Evolutionary conservation across 2,888 invertebrate genomes (phyloP).

Genomic region (Micropterix aruncella): DNA sequence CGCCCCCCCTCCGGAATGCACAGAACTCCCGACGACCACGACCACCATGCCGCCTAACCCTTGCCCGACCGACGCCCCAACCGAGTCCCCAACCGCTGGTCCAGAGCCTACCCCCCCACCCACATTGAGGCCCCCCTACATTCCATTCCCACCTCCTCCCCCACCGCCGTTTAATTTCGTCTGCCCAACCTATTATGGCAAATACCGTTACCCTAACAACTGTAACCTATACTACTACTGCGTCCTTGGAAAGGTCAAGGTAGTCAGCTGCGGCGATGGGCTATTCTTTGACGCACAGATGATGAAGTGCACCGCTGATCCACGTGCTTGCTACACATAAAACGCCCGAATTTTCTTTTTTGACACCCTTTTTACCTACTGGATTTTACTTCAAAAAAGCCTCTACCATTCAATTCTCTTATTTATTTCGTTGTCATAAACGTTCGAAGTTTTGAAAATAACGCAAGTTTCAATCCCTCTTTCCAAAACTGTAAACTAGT

Average conservation of each 20-base stretch:
- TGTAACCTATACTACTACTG: neutral
- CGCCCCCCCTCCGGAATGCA: neutral
- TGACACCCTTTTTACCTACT: too few relatives aligned
- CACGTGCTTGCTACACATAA: neutral
- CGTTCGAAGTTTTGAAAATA: too few relatives aligned
- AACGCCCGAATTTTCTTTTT: too few relatives aligned
- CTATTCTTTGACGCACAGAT: neutral
- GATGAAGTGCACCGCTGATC: neutral
- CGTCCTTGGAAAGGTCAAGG: neutral
- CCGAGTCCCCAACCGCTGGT: neutral
- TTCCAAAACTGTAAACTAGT: too few relatives aligned
- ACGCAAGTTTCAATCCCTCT: too few relatives aligned
- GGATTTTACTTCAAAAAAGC: too few relatives aligned
- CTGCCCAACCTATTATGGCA: neutral
- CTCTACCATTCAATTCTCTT: too few relatives aligned
- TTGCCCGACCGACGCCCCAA: neutral
- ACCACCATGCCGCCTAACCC: neutral
- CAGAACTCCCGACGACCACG: too few relatives aligned
- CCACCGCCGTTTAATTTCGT: too few relatives aligned
- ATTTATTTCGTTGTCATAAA: too few relatives aligned
- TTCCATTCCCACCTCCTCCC: neutral
- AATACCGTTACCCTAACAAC: neutral
- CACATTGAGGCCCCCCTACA: too few relatives aligned
- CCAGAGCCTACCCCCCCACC: neutral
- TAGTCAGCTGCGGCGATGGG: neutral